Conservation (phyloP, 2,113 vertebrate species). For the Solea senegalensis region DNA sequence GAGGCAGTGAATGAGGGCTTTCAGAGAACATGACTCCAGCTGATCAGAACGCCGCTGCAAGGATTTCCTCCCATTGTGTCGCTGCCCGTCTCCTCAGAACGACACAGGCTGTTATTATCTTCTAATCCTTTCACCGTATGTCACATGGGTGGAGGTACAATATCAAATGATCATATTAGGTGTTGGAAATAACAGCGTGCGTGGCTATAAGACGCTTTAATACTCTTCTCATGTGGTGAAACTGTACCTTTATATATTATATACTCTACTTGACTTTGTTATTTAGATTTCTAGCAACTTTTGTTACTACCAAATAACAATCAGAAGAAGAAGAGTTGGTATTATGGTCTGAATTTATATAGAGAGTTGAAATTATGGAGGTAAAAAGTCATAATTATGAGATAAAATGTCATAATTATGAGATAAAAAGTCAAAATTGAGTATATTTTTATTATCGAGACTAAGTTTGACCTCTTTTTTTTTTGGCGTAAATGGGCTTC, state of each 20-base stretch:
- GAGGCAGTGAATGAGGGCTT: neutral
- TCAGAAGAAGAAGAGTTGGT: no score
- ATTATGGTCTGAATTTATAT: no score
- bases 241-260: neutral
- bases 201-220: neutral
- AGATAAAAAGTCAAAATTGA: no score
- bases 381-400: no score
- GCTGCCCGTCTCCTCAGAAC: neutral
- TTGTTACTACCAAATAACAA: no score
- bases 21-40: neutral
- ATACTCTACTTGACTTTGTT: neutral
- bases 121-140: neutral
- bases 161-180: slow-evolving; percentile 9
- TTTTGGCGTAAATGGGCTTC: neutral
- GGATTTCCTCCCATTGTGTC: slow-evolving; percentile 20
- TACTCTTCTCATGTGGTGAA: slow-evolving; percentile 2
- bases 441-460: no score
- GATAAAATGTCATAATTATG: no score
- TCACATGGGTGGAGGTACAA: slow-evolving; percentile 4
- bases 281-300: no score
- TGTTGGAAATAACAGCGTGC: neutral
- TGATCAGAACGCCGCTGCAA: neutral
- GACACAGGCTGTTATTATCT: slow-evolving; percentile 5
- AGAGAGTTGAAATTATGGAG: no score
- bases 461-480: neutral